These are phyloP conservation scores for Keiferia lycopersicella DNA, from an alignment of 2,888 invertebrate genomes.

Conservation along the genomic window DNA sequence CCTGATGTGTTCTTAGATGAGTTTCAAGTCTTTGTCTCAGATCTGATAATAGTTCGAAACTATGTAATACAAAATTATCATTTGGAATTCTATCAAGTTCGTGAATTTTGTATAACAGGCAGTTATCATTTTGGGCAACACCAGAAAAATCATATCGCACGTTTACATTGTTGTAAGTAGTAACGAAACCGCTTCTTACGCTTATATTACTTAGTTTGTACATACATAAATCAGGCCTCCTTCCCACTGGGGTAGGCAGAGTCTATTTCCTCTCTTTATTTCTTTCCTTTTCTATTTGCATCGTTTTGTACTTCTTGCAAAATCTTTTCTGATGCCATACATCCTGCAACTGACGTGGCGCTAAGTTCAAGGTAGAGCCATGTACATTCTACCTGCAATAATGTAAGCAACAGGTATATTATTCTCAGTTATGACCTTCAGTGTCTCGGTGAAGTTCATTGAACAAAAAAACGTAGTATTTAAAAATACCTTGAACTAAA, in stretches of 20 bases:
- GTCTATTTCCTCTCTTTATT: too few species aligned
- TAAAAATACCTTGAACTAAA: constrained; percentile 12
- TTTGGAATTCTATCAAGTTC: too few species aligned
- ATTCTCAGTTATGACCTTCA: constrained; percentile 1
- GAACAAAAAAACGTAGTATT: constrained; percentile 12
- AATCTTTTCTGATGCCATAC: constrained; percentile 1
- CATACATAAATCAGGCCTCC: too few species aligned
- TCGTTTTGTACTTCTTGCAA: background rate
- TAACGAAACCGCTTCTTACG: background rate
- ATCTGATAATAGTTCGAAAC: too few species aligned
- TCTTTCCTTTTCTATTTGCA: too few species aligned
- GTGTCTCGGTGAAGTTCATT: constrained; percentile 17
- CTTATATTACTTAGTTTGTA: background rate
- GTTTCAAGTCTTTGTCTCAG: background rate
- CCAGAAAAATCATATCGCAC: background rate
- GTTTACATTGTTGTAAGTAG: constrained; percentile 1
- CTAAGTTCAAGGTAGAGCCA: constrained; percentile 14
- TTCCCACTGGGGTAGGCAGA: too few species aligned
- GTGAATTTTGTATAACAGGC: background rate
- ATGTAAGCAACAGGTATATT: background rate
- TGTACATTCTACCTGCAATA: background rate
- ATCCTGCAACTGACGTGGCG: constrained; percentile 1
- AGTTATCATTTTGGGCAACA: constrained; percentile 4
- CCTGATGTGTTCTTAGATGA: background rate
- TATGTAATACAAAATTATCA: too few species aligned